A percentile compares a stretch with the other conserved stretches of the same genome.
phyloP scores from a whole-genome alignment of 2,113 vertebrate genomes.

The Neotragus moschatus region DNA sequence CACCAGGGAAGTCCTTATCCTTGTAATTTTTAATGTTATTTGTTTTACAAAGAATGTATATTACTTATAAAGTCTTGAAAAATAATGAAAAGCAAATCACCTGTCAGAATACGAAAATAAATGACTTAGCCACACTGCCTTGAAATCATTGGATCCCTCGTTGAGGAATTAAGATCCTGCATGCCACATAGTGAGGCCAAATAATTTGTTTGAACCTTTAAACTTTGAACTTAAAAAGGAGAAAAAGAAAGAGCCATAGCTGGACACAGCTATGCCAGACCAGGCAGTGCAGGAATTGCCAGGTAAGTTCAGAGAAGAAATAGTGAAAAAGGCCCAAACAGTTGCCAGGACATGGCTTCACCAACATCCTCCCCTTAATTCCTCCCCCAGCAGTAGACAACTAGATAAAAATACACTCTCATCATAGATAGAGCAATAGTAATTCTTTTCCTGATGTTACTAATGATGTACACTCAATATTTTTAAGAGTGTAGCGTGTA shows the following conservation, averaged over 20 bases:
- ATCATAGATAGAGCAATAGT: neutral
- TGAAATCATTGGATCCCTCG: neutral
- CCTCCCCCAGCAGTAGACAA: neutral
- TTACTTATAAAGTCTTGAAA: neutral
- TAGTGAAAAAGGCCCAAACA: neutral
- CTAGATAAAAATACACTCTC: neutral
- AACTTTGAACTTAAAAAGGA: neutral
- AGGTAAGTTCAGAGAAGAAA: neutral
- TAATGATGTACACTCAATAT: neutral
- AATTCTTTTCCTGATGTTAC: neutral
- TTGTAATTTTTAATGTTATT: neutral
- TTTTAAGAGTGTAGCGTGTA: neutral
- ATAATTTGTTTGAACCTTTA: neutral
- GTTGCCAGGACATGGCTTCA: neutral
- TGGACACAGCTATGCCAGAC: neutral
- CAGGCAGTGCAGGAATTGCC: too few relatives aligned
- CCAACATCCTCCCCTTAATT: neutral
- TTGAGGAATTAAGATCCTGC: neutral
- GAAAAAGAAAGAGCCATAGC: neutral
- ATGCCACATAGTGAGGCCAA: neutral
- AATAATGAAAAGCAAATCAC: neutral
- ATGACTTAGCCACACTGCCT: neutral
- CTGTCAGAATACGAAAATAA: neutral
- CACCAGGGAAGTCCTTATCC: neutral
- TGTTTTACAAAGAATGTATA: neutral